phyloP scores from a whole-genome alignment of 37 sponge, comb jelly and placozoan species.

The Oopsacas minuta region DNA sequence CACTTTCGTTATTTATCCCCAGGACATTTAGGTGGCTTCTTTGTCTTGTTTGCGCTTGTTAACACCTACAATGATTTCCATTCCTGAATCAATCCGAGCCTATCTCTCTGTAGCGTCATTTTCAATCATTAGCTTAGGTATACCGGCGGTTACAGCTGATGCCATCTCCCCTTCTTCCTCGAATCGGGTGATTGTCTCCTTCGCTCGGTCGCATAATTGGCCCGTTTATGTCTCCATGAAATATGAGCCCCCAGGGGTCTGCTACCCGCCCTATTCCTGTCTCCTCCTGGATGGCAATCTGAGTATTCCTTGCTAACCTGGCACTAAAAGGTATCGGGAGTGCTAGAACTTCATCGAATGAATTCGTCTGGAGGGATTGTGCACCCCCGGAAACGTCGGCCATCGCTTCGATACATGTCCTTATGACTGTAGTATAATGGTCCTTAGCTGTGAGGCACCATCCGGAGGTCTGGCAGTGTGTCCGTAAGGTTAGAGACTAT shows the following conservation, averaged over 20 bases:
- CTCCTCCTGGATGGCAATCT: constrained; percentile 91
- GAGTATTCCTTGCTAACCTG: constrained; percentile 93
- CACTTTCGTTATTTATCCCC: constrained; percentile 60
- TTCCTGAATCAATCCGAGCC: constrained; percentile 84
- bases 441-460: constrained; percentile 96
- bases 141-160: constrained; percentile 71
- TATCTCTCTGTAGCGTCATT: constrained; percentile 84
- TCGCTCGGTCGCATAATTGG: constrained; percentile 37
- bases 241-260: constrained; percentile 98
- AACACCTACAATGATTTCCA: constrained; percentile 86
- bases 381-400: constrained; percentile 99
- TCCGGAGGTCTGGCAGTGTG: constrained; percentile 93
- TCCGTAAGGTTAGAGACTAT: constrained; percentile 54
- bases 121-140: constrained; percentile 89
- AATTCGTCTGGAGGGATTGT: constrained; percentile 95
- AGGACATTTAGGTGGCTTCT: constrained; percentile 73
- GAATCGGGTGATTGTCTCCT: constrained; percentile 26
- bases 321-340: constrained; percentile 91
- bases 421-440: constrained; percentile 87
- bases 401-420: constrained; percentile 90
- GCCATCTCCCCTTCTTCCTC: constrained; percentile 95
- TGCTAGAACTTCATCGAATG: constrained; percentile 95
- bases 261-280: constrained; percentile 62
- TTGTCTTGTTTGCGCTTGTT: constrained; percentile 77
- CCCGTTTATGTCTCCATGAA: constrained; percentile 92